Percentiles rank a stretch among this genome's conserved stretches.
Conservation (phyloP, 1,140 invertebrate species). For the Nylanderia fulva region DNA sequence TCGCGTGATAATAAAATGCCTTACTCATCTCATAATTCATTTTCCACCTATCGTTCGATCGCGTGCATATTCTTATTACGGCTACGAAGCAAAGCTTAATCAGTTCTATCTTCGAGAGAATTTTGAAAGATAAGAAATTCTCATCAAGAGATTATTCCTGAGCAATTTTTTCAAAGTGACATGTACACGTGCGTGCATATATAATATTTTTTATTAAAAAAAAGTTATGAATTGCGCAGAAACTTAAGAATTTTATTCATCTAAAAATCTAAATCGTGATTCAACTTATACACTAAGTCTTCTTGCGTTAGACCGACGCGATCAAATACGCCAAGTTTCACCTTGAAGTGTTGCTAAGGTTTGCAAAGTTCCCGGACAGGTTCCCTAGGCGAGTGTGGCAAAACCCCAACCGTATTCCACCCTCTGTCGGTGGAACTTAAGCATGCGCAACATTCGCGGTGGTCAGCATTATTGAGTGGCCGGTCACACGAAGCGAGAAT, state of each 20-base stretch:
- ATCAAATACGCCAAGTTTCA: constrained; percentile 65
- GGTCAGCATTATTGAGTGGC: constrained; percentile 85
- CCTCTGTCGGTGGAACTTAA: constrained; percentile 63
- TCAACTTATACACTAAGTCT: background rate
- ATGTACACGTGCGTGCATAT: no score
- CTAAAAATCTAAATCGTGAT: background rate
- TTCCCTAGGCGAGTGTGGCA: constrained; percentile 46
- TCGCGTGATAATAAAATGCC: constrained; percentile 36
- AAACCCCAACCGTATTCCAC: constrained; percentile 61
- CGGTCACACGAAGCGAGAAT: constrained; percentile 74
- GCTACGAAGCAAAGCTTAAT: background rate
- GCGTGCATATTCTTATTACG: background rate
- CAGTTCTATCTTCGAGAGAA: background rate
- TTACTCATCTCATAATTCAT: constrained; percentile 53
- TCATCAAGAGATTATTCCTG: background rate
- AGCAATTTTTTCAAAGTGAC: background rate
- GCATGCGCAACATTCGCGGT: constrained; percentile 80
- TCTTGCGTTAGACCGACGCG: background rate
- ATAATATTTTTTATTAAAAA: background rate
- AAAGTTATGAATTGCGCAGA: no score
- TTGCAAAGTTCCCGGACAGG: constrained; percentile 12
- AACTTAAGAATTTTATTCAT: no score
- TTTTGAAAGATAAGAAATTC: constrained; percentile 14
- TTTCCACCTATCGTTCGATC: constrained; percentile 32
- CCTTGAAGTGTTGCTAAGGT: constrained; percentile 70